Evolutionary conservation across 64 coral and sea anemone species (phyloP).

Genomic region (Pachyseris speciosa): DNA sequence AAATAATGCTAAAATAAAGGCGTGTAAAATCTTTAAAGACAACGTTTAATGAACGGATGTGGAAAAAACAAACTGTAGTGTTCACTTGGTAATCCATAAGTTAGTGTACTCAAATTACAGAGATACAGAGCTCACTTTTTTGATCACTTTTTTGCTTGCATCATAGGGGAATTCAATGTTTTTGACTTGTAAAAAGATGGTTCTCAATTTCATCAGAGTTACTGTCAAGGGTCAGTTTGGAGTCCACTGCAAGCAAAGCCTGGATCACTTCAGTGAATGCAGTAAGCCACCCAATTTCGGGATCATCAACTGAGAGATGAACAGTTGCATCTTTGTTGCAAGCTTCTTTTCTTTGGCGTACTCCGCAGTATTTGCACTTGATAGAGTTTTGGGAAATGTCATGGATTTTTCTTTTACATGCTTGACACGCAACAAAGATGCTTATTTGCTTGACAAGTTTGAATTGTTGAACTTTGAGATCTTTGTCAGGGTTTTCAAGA

Average conservation of each 20-base stretch:
- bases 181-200: background rate
- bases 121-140: background rate
- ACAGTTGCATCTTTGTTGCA: background rate
- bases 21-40: background rate
- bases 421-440: conserved; percentile 24
- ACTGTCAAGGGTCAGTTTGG: too few relatives aligned
- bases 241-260: background rate
- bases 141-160: background rate
- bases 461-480: background rate
- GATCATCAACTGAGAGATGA: background rate
- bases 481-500: background rate
- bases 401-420: conserved; percentile 37
- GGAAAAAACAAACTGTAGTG: background rate
- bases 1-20: background rate
- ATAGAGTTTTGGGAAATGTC: background rate
- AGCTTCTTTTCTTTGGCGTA: background rate
- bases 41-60: background rate
- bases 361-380: background rate
- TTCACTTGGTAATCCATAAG: background rate
- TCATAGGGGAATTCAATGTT: background rate
- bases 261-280: background rate
- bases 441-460: conserved; percentile 10
- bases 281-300: background rate
- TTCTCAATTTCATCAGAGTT: background rate
- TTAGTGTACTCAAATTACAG: background rate